These are phyloP conservation scores for Apostichopus leukothele DNA, from an alignment of 53 echinoderm and acorn worm species.

Conservation along the genomic window DNA sequence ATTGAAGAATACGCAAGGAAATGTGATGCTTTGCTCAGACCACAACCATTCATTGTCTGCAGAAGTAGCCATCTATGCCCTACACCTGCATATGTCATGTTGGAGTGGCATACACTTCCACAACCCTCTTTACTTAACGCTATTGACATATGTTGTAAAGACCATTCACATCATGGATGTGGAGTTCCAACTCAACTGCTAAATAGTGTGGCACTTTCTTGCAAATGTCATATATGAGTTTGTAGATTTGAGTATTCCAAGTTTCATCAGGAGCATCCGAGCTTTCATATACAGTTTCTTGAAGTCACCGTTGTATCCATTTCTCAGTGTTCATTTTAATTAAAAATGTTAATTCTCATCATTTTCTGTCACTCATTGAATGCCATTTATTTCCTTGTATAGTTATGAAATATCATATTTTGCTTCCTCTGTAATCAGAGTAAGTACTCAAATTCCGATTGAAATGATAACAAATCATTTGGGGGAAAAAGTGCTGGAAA, in stretches of 20 bases:
- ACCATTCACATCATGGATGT: constrained; percentile 44
- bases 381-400: no score
- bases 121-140: constrained; percentile 11
- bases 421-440: no score
- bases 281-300: constrained; percentile 5
- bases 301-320: no score
- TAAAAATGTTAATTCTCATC: no score
- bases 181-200: constrained; percentile 42
- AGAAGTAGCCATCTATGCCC: constrained; percentile 37
- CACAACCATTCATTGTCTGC: constrained; percentile 42
- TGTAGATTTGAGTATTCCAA: neutral
- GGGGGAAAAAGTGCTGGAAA: no score
- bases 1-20: constrained; percentile 10
- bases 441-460: no score
- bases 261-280: neutral
- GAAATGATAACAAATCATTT: no score
- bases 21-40: neutral
- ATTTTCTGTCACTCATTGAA: no score
- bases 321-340: neutral
- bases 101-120: neutral
- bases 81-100: constrained; percentile 30
- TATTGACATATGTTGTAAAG: constrained; percentile 43
- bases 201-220: constrained; percentile 42
- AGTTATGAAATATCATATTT: no score
- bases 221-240: neutral